These are phyloP conservation scores for Panagrolaimus sp. DNA, from an alignment of 1,140 invertebrate genomes.

Conservation along the genomic window DNA sequence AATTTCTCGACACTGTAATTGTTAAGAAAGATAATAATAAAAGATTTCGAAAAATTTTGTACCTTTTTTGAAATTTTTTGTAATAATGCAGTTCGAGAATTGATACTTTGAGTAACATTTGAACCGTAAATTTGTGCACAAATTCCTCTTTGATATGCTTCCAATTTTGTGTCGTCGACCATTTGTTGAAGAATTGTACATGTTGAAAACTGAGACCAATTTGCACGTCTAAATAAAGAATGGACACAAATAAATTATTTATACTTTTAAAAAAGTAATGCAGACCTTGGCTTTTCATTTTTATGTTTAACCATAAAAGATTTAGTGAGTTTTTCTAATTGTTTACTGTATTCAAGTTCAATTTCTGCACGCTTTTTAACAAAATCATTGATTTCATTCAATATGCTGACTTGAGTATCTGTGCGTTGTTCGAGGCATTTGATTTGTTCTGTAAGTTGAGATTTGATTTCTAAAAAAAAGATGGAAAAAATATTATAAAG, in stretches of 20 bases:
- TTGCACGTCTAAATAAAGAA: constrained; percentile 72
- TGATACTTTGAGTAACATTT: constrained; percentile 74
- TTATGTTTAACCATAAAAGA: constrained; percentile 77
- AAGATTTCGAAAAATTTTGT: background rate
- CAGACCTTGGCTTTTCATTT: constrained; percentile 82
- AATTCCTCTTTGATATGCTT: constrained; percentile 78
- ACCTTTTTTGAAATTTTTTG: constrained; percentile 53
- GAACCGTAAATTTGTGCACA: constrained; percentile 81
- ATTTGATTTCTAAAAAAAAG: constrained; percentile 72
- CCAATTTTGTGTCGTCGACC: constrained; percentile 76
- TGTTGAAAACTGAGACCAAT: constrained; percentile 83
- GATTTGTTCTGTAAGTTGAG: constrained; percentile 84
- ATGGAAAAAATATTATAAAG: constrained; percentile 16
- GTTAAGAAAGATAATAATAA: constrained; percentile 40
- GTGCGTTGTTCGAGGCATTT: constrained; percentile 83
- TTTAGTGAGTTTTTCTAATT: constrained; percentile 84
- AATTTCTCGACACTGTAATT: constrained; percentile 76
- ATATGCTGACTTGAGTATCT: constrained; percentile 73
- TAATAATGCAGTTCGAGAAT: constrained; percentile 62
- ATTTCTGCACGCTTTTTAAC: constrained; percentile 82
- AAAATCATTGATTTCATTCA: constrained; percentile 85
- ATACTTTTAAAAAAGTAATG: constrained; percentile 12
- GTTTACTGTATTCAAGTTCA: constrained; percentile 84
- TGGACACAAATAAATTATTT: background rate
- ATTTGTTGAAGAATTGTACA: constrained; percentile 85